phyloP scores from a whole-genome alignment of 2,888 invertebrate species.

The Hartigia nigra region DNA sequence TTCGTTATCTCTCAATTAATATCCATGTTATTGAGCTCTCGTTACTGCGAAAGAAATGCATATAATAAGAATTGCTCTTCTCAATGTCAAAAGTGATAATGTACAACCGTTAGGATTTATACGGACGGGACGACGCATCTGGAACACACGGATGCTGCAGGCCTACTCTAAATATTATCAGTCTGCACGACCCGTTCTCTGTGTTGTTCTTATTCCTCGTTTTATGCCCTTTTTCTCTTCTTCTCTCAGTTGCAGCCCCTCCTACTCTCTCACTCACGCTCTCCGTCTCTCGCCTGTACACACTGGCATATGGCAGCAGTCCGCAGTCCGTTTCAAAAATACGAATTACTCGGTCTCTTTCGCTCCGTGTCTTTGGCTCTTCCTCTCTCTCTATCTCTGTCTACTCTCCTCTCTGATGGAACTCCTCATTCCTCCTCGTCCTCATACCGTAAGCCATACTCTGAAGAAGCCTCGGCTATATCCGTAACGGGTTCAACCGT shows the following conservation, averaged over 20 bases:
- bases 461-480: slow-evolving; percentile 14
- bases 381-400: background rate
- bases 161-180: slow-evolving; percentile 1
- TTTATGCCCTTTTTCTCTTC: background rate
- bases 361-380: background rate
- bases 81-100: background rate
- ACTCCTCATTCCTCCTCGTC: background rate
- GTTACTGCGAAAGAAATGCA: background rate
- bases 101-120: background rate
- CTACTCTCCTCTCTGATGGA: background rate
- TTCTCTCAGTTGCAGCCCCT: background rate
- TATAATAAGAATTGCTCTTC: background rate
- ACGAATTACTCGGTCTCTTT: background rate
- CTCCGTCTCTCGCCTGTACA: background rate
- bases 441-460: background rate
- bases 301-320: slow-evolving; percentile 2
- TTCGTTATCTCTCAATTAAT: background rate
- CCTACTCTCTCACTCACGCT: background rate
- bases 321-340: slow-evolving; percentile 4
- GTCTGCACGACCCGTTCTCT: background rate
- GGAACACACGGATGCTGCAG: slow-evolving; percentile 5
- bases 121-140: background rate
- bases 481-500: slow-evolving; percentile 14
- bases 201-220: slow-evolving; percentile 3
- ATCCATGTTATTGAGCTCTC: background rate